Conservation (phyloP, 2,888 invertebrate genomes). For the Scelioninae gen. 2 region DNA sequence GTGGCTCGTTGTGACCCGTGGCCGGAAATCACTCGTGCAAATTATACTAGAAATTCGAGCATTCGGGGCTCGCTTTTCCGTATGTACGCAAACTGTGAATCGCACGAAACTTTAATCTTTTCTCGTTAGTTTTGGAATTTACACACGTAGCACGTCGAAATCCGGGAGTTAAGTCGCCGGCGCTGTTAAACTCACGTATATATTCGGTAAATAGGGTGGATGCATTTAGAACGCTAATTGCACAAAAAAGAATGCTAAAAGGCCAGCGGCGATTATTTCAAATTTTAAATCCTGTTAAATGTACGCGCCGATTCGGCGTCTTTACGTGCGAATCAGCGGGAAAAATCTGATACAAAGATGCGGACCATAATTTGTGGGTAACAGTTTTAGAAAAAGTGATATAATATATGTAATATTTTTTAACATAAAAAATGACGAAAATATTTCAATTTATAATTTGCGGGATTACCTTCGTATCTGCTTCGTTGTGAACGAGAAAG, state of each 20-base stretch:
- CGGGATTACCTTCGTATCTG: too few species aligned
- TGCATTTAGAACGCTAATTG: conserved; percentile 52
- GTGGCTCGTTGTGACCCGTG: conserved; percentile 27
- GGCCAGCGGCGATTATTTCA: conserved; percentile 18
- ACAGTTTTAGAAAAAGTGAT: too few species aligned
- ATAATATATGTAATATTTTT: too few species aligned
- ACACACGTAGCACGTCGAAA: conserved; percentile 54
- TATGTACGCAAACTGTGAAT: conserved; percentile 38
- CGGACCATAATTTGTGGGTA: too few species aligned
- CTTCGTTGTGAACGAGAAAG: too few species aligned
- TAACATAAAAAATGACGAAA: too few species aligned
- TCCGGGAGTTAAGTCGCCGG: conserved; percentile 49
- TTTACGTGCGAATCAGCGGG: background rate
- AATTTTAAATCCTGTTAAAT: conserved; percentile 34
- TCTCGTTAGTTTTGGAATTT: conserved; percentile 57
- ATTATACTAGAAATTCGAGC: conserved; percentile 43
- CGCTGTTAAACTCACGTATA: conserved; percentile 39
- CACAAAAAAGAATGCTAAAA: conserved; percentile 7
- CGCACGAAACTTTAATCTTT: conserved; percentile 55
- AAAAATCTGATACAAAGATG: too few species aligned
- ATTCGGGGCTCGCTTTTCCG: conserved; percentile 23
- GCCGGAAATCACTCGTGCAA: conserved; percentile 46
- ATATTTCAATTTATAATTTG: too few species aligned
- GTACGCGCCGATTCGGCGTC: background rate
- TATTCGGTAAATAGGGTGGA: conserved; percentile 43